phyloP scores from a whole-genome alignment of 2,113 vertebrate species.

The Odocoileus hemionus region DNA sequence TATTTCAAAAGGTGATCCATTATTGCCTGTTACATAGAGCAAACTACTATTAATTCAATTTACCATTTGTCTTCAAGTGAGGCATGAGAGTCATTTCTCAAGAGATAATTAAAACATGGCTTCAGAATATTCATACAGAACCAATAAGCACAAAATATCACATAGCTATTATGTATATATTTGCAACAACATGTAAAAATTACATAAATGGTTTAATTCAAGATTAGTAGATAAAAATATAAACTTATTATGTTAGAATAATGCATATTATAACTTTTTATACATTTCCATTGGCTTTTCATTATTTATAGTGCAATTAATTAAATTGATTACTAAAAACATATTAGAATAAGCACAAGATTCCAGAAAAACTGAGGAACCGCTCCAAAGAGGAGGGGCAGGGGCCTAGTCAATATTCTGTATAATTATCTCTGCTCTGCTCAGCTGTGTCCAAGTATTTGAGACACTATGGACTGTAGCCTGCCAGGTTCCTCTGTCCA shows the following conservation, averaged over 20 bases:
- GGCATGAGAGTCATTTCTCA: neutral
- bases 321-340: neutral
- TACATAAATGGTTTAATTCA: constrained; percentile 2
- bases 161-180: neutral
- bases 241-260: neutral
- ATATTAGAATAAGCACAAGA: neutral
- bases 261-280: neutral
- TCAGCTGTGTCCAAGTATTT: neutral
- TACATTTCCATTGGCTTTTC: neutral
- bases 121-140: neutral
- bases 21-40: neutral
- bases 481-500: neutral
- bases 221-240: neutral
- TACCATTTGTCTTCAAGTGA: constrained; percentile 11
- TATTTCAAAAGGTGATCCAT: constrained; percentile 24
- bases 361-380: neutral
- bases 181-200: neutral
- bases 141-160: neutral
- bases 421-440: neutral
- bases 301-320: constrained; percentile 15
- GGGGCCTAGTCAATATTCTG: neutral
- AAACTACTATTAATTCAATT: constrained; percentile 46
- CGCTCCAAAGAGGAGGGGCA: neutral
- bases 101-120: constrained; percentile 29
- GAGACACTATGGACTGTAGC: neutral